These are phyloP conservation scores for Varroa destructor DNA, from an alignment of 1,140 invertebrate species.

Conservation along the genomic window DNA sequence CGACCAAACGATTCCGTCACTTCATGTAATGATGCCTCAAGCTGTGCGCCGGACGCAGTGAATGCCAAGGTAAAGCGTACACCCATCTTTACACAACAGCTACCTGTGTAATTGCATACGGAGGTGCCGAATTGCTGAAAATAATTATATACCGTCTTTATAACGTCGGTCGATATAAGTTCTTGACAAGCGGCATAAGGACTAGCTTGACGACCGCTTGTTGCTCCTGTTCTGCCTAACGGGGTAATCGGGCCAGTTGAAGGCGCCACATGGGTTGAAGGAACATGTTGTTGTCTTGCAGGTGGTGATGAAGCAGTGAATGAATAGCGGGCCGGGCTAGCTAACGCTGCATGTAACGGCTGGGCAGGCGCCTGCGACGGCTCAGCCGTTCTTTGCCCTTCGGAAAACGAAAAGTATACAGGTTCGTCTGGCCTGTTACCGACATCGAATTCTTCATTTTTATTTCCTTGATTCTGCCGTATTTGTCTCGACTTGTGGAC, in stretches of 20 bases:
- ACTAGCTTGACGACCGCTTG: background rate
- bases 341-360: no score
- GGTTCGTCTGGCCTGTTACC: background rate
- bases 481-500: background rate
- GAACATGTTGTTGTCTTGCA: no score
- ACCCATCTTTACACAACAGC: slow-evolving; percentile 8
- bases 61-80: slow-evolving; percentile 4
- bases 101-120: slow-evolving; percentile 17
- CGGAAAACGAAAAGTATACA: slow-evolving; percentile 12
- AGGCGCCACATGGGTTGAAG: no score
- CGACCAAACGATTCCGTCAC: background rate
- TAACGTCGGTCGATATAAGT: background rate
- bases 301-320: no score
- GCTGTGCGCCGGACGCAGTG: slow-evolving; percentile 1
- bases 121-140: slow-evolving; percentile 17
- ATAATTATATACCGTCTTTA: background rate
- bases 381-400: background rate
- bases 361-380: no score
- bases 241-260: no score
- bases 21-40: background rate
- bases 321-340: no score
- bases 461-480: background rate
- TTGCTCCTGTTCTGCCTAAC: no score
- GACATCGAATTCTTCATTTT: background rate
- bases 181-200: slow-evolving; percentile 4